Percentiles rank a stretch among this genome's conserved stretches.
Conservation (phyloP, 2,113 vertebrate species). For the Amphilophus citrinellus region DNA sequence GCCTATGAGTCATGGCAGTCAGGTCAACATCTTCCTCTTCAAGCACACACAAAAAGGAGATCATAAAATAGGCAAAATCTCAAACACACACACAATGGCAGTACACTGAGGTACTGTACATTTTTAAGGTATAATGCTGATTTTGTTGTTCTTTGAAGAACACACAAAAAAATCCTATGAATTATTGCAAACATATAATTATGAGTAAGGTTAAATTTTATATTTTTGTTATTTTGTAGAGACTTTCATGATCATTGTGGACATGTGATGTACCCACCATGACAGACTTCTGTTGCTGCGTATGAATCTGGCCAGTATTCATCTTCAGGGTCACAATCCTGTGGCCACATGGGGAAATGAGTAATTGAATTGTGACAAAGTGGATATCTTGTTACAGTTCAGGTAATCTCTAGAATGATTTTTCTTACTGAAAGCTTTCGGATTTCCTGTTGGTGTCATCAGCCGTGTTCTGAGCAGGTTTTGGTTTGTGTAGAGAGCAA, state of each 20-base stretch:
- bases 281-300: neutral
- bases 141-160: neutral
- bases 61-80: neutral
- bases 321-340: neutral
- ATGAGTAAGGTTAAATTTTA: neutral
- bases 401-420: neutral
- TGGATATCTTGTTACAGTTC: neutral
- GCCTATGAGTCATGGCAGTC: neutral
- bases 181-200: neutral
- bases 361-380: conserved; percentile 1
- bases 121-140: neutral
- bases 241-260: rapidly evolving
- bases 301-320: neutral
- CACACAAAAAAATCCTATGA: neutral
- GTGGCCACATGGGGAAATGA: neutral
- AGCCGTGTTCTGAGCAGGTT: neutral
- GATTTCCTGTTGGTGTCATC: neutral
- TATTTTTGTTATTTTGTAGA: neutral
- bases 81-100: neutral
- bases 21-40: conserved; percentile 1
- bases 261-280: neutral
- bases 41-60: neutral
- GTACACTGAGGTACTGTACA: rapidly evolving
- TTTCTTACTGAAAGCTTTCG: neutral
- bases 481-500: neutral